phyloP scores from a whole-genome alignment of 2,113 vertebrate genomes.

The Pyrgilauda ruficollis region DNA sequence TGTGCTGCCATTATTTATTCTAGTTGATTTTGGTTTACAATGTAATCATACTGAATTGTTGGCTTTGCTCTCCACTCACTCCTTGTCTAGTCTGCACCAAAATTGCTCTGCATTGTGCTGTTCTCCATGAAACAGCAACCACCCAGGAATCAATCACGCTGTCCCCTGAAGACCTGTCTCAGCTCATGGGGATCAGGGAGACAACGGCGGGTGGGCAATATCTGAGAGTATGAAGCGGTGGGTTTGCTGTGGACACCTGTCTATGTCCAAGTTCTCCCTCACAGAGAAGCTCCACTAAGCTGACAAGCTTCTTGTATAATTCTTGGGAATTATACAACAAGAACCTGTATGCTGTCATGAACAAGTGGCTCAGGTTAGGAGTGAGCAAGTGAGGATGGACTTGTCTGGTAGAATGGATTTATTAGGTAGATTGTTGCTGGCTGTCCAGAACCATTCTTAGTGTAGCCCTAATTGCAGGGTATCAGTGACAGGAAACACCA shows the following conservation, averaged over 20 bases:
- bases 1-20: not conserved
- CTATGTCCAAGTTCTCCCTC: not conserved
- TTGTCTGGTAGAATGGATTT: not conserved
- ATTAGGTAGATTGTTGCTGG: not conserved
- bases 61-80: not conserved
- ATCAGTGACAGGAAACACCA: not conserved
- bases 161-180: not conserved
- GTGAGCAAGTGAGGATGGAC: not conserved
- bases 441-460: not conserved
- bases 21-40: not conserved
- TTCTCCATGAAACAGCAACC: not conserved
- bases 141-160: not conserved
- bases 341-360: not conserved
- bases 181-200: not conserved
- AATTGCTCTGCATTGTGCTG: not conserved
- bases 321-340: not conserved
- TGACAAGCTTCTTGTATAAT: not conserved
- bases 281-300: not conserved
- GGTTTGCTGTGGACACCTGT: not conserved
- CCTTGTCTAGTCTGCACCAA: not conserved
- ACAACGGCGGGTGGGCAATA: not conserved
- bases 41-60: not conserved
- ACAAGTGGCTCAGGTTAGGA: not conserved
- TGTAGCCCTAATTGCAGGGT: not conserved
- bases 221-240: not conserved